phyloP scores from a whole-genome alignment of 1,140 invertebrate genomes.

The Eciton burchellii region DNA sequence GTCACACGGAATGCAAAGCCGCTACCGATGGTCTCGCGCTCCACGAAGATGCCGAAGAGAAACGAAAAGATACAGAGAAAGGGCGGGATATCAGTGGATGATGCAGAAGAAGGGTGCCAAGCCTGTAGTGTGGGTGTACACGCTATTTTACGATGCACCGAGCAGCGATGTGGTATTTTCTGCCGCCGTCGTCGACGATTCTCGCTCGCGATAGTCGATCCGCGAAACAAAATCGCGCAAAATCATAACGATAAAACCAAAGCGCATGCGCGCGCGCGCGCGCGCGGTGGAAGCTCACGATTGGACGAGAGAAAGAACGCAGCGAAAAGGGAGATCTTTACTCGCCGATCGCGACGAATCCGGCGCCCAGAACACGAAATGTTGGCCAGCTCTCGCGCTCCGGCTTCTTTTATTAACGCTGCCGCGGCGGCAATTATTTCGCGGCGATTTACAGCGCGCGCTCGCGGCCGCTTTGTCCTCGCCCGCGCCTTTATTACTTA shows the following conservation, averaged over 20 bases:
- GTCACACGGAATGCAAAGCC: slow-evolving; percentile 15
- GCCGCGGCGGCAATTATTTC: slow-evolving; percentile 27
- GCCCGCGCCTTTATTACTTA: slow-evolving; percentile 53
- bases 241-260: background rate
- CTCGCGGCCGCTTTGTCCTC: slow-evolving; percentile 37
- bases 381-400: background rate
- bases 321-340: background rate
- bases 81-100: background rate
- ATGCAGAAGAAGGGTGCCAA: background rate
- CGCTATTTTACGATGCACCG: slow-evolving; percentile 45
- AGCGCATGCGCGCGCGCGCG: too few relatives aligned
- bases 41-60: slow-evolving; percentile 22
- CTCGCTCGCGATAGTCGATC: slow-evolving; percentile 12
- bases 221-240: background rate
- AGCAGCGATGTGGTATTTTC: slow-evolving; percentile 43
- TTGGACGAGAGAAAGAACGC: background rate
- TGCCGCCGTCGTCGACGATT: slow-evolving; percentile 6
- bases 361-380: background rate
- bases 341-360: background rate
- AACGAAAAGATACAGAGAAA: slow-evolving; percentile 40
- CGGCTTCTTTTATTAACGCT: slow-evolving; percentile 10
- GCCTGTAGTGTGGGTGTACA: slow-evolving; percentile 43
- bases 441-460: slow-evolving; percentile 25
- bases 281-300: background rate
- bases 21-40: slow-evolving; percentile 10